A percentile compares a stretch with the other conserved stretches of the same genome.
These are phyloP conservation scores for Alces alces DNA, from an alignment of 2,113 vertebrate genomes.

Conservation along the genomic window DNA sequence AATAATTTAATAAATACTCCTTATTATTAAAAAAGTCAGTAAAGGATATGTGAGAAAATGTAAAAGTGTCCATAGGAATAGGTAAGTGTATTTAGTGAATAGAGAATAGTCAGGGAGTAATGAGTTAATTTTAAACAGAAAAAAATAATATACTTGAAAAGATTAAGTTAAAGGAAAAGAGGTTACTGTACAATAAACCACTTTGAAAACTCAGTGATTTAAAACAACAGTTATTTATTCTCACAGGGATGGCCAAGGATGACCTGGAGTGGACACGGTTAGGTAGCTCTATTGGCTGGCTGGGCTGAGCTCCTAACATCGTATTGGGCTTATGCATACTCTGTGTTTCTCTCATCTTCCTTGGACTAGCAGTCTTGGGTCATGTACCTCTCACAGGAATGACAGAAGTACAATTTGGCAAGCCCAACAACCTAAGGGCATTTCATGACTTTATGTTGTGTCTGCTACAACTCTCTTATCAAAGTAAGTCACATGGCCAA, in stretches of 20 bases:
- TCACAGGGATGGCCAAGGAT: not conserved
- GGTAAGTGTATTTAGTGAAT: not conserved
- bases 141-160: not conserved
- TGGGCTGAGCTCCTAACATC: not conserved
- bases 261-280: too few species aligned
- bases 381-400: not conserved
- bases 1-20: not conserved
- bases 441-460: not conserved
- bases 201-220: not conserved
- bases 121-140: not conserved
- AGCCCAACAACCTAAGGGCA: not conserved
- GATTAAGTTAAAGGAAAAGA: not conserved
- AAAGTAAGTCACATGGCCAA: not conserved
- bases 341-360: not conserved
- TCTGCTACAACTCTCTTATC: not conserved
- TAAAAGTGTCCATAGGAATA: not conserved
- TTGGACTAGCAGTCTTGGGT: not conserved
- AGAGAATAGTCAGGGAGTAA: not conserved
- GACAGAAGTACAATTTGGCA: not conserved
- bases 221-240: not conserved
- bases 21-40: not conserved
- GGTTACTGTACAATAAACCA: not conserved
- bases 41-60: not conserved
- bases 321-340: fast-evolving
- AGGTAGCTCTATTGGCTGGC: not conserved